phyloP scores from a whole-genome alignment of 2,797 vertebrate genomes.

The Varecia variegata region DNA sequence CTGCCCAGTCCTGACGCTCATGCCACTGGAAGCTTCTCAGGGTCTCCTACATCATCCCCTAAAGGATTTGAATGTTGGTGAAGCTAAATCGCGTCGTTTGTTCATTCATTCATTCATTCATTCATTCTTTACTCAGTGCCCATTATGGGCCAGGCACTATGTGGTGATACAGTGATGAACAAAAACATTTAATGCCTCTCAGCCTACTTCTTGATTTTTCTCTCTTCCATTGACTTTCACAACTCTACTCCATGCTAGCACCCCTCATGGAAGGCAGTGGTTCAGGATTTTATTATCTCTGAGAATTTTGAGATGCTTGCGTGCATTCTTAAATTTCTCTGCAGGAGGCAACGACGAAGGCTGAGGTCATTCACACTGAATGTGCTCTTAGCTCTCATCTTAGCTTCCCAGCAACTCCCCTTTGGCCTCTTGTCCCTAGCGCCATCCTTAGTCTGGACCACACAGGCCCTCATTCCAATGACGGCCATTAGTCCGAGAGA shows the following conservation, averaged over 20 bases:
- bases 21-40: neutral
- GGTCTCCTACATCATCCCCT: neutral
- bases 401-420: neutral
- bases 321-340: neutral
- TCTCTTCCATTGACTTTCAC: neutral
- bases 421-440: neutral
- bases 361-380: no score
- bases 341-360: neutral
- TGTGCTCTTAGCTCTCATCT: neutral
- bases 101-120: neutral
- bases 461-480: neutral
- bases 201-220: neutral
- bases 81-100: neutral
- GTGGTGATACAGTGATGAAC: neutral
- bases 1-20: neutral
- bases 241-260: neutral
- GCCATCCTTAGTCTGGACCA: neutral
- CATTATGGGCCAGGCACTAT: neutral
- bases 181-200: neutral
- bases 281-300: neutral
- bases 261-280: neutral
- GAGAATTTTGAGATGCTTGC: neutral
- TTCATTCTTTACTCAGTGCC: neutral
- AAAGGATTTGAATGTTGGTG: neutral
- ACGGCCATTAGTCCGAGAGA: neutral